Evolutionary conservation across 23 tunicate species (phyloP).

Genomic region (Ascidia mentula): DNA sequence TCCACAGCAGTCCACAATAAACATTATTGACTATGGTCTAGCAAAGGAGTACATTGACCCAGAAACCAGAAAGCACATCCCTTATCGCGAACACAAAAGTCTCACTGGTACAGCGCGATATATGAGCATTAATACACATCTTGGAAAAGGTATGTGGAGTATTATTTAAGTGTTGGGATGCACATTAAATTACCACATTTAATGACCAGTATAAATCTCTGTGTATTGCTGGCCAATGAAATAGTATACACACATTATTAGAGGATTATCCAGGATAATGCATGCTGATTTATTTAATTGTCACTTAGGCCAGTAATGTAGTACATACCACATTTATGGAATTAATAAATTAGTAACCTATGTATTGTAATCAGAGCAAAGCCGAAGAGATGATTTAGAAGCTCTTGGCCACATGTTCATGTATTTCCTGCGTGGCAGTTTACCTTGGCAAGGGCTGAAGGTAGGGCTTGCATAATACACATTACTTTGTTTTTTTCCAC

Average conservation of each 20-base stretch:
- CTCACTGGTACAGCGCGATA: conserved; percentile 99
- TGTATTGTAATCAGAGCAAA: conserved; percentile 69
- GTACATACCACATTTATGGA: no score
- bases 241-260: no score
- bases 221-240: no score
- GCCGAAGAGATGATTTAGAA: conserved; percentile 98
- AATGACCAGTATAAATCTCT: no score
- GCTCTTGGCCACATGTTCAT: conserved; percentile 99
- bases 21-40: conserved; percentile 96
- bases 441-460: conserved; percentile 99
- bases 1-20: conserved; percentile 63
- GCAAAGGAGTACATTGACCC: conserved; percentile 99
- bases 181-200: no score
- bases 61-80: conserved; percentile 99
- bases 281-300: no score
- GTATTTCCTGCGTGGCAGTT: conserved; percentile 96
- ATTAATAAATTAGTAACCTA: no score
- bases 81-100: conserved; percentile 99
- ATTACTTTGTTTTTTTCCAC: no score
- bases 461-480: no score
- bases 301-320: no score
- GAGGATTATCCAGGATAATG: no score
- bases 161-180: no score
- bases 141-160: conserved; percentile 98
- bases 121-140: conserved; percentile 99